These are phyloP conservation scores for Drosophila burlai DNA, from an alignment of 1,140 invertebrate genomes.

Conservation along the genomic window DNA sequence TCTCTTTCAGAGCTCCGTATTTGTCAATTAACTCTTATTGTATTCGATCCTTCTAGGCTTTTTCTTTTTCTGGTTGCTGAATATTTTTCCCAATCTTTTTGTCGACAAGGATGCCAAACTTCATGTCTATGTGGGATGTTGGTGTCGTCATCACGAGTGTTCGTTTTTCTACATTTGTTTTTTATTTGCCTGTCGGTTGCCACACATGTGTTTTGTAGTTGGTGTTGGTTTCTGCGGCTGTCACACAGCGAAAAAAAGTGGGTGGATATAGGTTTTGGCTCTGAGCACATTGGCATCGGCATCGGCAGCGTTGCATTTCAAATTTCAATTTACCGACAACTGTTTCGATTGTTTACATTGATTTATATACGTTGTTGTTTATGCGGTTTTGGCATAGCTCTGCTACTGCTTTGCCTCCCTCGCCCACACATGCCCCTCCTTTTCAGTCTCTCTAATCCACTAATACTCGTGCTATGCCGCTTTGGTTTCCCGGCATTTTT, in stretches of 20 bases:
- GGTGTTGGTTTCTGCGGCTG: conserved; percentile 31
- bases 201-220: conserved; percentile 38
- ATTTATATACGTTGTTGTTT: conserved; percentile 82
- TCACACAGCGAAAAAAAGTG: conserved; percentile 28
- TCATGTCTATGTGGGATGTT: conserved; percentile 22
- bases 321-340: conserved; percentile 83
- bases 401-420: conserved; percentile 1
- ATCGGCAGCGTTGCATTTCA: conserved; percentile 70
- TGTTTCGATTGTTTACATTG: conserved; percentile 83
- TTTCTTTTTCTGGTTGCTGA: background rate
- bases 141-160: conserved; percentile 17
- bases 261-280: conserved; percentile 12
- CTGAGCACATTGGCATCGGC: conserved; percentile 21
- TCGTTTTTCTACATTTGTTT: conserved; percentile 11
- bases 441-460: conserved; percentile 67
- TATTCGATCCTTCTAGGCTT: conserved; percentile 3
- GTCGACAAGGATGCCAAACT: conserved; percentile 24
- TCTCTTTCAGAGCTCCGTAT: conserved; percentile 22
- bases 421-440: conserved; percentile 16
- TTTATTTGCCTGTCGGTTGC: conserved; percentile 15
- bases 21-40: conserved; percentile 74
- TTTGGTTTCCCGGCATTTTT: conserved; percentile 61
- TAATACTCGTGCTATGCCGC: conserved; percentile 68
- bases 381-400: conserved; percentile 67
- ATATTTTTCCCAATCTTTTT: conserved; percentile 15